A percentile compares a stretch with the other conserved stretches of the same genome.
These are phyloP conservation scores for Lysandra bellargus DNA, from an alignment of 2,888 invertebrate species.

Conservation along the genomic window DNA sequence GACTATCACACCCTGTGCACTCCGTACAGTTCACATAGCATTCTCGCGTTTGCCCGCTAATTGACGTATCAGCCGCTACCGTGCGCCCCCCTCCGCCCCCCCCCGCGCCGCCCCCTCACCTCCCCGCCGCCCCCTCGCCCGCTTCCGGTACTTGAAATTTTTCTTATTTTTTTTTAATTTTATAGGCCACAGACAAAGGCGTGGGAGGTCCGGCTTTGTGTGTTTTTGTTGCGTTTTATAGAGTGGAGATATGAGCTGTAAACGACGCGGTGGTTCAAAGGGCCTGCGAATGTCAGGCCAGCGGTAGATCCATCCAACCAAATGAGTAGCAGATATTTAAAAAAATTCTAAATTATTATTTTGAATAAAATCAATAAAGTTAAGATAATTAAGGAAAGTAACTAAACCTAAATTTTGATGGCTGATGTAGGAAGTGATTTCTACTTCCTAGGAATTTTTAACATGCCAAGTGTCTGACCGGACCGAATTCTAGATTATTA, in stretches of 20 bases:
- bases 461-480: too few species aligned
- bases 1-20: slow-evolving; percentile 49
- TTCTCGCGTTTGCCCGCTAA: slow-evolving; percentile 70
- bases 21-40: slow-evolving; percentile 62
- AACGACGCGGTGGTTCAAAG: slow-evolving; percentile 10
- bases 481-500: too few species aligned
- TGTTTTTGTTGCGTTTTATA: slow-evolving; percentile 23
- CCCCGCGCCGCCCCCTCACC: slow-evolving; percentile 34
- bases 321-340: too few species aligned
- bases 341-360: too few species aligned
- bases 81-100: slow-evolving; percentile 49
- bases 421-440: too few species aligned
- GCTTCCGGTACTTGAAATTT: slow-evolving; percentile 51
- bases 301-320: neutral
- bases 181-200: slow-evolving; percentile 38
- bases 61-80: slow-evolving; percentile 70
- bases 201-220: slow-evolving; percentile 40
- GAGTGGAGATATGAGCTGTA: slow-evolving; percentile 1
- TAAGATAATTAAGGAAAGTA: too few species aligned
- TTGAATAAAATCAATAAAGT: too few species aligned
- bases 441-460: too few species aligned
- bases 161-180: slow-evolving; percentile 33
- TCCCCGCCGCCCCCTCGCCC: slow-evolving; percentile 41
- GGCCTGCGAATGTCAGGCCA: neutral
- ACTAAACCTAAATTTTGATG: too few species aligned